These are phyloP conservation scores for Priocnemis perturbator DNA, from an alignment of 2,888 invertebrate genomes.

Conservation along the genomic window DNA sequence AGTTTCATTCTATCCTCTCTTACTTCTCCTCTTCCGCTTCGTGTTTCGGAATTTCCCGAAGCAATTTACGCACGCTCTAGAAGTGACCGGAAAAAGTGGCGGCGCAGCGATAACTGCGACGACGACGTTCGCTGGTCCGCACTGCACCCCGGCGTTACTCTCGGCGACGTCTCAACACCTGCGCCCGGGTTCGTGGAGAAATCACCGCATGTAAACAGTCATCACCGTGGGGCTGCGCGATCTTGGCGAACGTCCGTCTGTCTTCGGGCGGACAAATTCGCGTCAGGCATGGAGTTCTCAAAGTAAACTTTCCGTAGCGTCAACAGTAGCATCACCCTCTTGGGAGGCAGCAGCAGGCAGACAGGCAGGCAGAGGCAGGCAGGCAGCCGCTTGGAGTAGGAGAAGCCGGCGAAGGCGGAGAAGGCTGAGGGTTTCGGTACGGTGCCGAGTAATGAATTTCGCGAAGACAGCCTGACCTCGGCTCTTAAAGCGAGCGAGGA, in stretches of 20 bases:
- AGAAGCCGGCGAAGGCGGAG: neutral
- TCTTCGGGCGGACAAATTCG: constrained; percentile 32
- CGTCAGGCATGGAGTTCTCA: constrained; percentile 31
- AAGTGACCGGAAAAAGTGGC: too few species aligned
- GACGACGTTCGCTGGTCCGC: neutral
- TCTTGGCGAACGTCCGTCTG: constrained; percentile 17
- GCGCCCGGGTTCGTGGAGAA: neutral
- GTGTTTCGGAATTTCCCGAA: too few species aligned
- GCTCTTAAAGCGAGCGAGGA: constrained; percentile 38
- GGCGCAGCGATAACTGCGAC: too few species aligned
- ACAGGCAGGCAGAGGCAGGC: too few species aligned
- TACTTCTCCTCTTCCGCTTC: too few species aligned
- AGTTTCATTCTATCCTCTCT: too few species aligned
- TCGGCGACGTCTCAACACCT: neutral
- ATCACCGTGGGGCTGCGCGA: neutral
- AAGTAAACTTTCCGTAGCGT: constrained; percentile 55
- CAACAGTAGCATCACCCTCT: constrained; percentile 24
- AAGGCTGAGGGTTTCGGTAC: constrained; percentile 16
- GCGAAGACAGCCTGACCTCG: constrained; percentile 44
- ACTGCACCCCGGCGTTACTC: neutral
- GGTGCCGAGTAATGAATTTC: constrained; percentile 58
- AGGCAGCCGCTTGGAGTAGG: too few species aligned
- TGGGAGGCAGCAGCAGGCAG: constrained; percentile 1
- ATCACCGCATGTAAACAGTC: neutral
- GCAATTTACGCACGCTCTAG: too few species aligned